phyloP scores from a whole-genome alignment of 1,140 invertebrate genomes.

The Ganaspis sp. region DNA sequence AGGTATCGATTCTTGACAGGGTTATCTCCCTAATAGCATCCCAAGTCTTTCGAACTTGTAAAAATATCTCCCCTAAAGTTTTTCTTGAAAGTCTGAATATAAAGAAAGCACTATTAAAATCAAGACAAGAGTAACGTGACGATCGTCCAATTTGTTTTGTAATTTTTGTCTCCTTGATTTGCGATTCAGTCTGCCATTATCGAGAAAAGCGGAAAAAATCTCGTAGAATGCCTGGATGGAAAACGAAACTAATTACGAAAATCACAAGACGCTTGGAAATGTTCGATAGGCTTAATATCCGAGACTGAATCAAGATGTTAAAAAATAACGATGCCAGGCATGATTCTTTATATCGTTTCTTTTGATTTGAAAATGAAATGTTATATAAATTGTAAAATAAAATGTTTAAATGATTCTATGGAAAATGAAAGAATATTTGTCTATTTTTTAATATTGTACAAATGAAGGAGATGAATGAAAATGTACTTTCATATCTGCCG shows the following conservation, averaged over 20 bases:
- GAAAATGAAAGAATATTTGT: neutral
- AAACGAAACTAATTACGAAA: constrained; percentile 71
- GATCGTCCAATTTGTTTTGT: constrained; percentile 58
- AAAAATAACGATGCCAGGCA: constrained; percentile 40
- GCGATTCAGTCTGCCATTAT: constrained; percentile 36
- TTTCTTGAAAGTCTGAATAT: neutral
- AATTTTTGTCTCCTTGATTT: constrained; percentile 47
- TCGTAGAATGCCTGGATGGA: constrained; percentile 38
- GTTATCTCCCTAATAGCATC: too few species aligned
- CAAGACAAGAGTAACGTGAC: constrained; percentile 36
- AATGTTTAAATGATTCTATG: neutral
- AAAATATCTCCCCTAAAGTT: neutral
- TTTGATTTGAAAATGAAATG: too few species aligned
- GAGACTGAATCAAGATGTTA: neutral
- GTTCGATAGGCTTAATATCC: constrained; percentile 30
- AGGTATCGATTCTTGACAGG: too few species aligned
- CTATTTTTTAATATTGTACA: neutral
- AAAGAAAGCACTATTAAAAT: neutral
- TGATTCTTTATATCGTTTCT: too few species aligned
- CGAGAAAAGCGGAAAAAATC: constrained; percentile 44
- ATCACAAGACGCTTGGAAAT: constrained; percentile 43
- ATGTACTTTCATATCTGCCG: constrained; percentile 17
- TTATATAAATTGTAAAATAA: too few species aligned
- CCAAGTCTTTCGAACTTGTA: too few species aligned
- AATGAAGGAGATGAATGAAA: neutral